Conservation (phyloP, 2,888 invertebrate species). For the Metellina segmentata region DNA sequence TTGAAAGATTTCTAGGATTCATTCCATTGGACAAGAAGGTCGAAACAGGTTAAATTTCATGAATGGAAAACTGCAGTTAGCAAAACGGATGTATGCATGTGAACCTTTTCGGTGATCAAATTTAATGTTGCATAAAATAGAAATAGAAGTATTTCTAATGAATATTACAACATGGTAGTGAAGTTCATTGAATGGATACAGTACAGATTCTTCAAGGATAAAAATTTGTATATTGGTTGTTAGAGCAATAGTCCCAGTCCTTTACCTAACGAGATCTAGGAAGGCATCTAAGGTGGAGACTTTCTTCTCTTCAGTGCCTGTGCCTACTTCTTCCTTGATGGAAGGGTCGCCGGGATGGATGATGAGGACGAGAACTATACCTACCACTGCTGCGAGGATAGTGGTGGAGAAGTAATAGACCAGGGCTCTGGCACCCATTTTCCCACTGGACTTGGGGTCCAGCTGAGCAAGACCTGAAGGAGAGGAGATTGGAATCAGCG, state of each 20-base stretch:
- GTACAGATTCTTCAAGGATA: no score
- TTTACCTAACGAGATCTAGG: constrained; percentile 84
- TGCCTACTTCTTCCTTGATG: constrained; percentile 79
- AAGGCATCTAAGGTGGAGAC: constrained; percentile 84
- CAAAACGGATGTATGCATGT: no score
- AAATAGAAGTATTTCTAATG: no score
- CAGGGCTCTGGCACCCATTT: constrained; percentile 85
- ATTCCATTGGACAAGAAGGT: no score
- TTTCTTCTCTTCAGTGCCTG: constrained; percentile 78
- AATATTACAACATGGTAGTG: no score
- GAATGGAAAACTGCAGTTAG: no score
- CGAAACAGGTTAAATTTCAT: no score
- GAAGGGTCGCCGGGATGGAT: constrained; percentile 85
- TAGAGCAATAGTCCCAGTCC: neutral
- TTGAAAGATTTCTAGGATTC: no score
- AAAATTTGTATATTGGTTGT: neutral
- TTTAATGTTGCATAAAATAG: no score
- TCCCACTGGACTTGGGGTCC: constrained; percentile 85
- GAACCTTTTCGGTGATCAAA: no score
- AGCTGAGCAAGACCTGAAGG: constrained; percentile 84
- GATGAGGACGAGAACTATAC: constrained; percentile 85
- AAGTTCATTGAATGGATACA: no score
- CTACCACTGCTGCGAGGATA: constrained; percentile 85
- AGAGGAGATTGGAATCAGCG: neutral
- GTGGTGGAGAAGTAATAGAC: constrained; percentile 86